Percentiles rank a stretch among this genome's conserved stretches.
Evolutionary conservation across 2,797 vertebrate genomes (phyloP).

Genomic region (Gymnothorax reevesii): DNA sequence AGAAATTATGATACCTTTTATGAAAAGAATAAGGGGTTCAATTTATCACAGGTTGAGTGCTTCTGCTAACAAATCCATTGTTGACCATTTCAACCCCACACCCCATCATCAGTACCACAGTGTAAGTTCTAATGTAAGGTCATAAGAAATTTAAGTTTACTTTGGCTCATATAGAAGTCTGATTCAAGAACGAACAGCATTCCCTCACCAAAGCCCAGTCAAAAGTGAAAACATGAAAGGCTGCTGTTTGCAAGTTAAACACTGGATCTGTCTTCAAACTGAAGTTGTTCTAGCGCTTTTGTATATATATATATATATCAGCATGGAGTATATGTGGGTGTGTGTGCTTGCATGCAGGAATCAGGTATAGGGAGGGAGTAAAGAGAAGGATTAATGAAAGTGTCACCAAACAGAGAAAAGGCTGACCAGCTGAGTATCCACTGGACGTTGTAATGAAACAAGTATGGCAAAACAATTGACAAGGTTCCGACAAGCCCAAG

Average conservation of each 20-base stretch:
- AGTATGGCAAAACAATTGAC: background rate
- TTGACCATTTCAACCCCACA: background rate
- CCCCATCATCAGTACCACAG: background rate
- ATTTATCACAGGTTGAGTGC: background rate
- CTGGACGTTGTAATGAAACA: slow-evolving; percentile 3
- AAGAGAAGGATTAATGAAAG: slow-evolving; percentile 58
- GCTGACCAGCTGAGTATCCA: slow-evolving; percentile 56
- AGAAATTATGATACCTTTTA: background rate
- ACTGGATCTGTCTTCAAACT: slow-evolving; percentile 52
- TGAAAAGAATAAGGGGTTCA: background rate
- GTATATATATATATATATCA: slow-evolving; percentile 58
- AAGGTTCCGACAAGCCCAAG: background rate
- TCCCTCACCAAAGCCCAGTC: background rate
- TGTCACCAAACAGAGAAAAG: slow-evolving; percentile 67
- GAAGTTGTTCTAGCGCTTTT: slow-evolving; percentile 57
- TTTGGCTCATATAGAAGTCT: background rate
- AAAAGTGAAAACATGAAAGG: background rate
- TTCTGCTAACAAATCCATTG: background rate
- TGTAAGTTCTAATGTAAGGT: background rate
- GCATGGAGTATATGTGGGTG: slow-evolving; percentile 30
- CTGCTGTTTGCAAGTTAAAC: slow-evolving; percentile 23
- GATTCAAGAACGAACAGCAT: background rate
- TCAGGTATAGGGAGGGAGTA: slow-evolving; percentile 26
- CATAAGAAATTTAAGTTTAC: background rate
- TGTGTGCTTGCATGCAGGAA: slow-evolving; percentile 51